Percentiles rank a stretch among this genome's conserved stretches.
These are phyloP conservation scores for Ramphastos sulfuratus DNA, from an alignment of 2,113 vertebrate species.

Conservation along the genomic window DNA sequence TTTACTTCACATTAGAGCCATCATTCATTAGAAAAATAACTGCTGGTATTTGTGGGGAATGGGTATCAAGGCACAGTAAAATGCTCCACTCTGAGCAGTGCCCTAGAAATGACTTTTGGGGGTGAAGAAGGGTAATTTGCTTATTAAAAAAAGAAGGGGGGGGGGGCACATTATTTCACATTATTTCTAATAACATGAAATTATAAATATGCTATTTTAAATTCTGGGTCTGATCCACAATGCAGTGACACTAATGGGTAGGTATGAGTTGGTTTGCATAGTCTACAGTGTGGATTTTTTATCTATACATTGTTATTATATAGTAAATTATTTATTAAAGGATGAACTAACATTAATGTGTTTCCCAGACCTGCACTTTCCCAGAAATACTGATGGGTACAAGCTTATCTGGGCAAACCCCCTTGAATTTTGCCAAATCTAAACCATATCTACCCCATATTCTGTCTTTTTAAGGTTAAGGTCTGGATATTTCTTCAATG, in stretches of 20 bases:
- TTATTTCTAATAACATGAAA: neutral
- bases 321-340: neutral
- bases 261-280: neutral
- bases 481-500: neutral
- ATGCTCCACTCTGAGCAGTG: fast-evolving
- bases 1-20: neutral
- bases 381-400: neutral
- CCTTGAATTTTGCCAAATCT: neutral
- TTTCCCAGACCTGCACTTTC: neutral
- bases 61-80: neutral
- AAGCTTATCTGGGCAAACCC: neutral
- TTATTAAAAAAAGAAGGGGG: neutral
- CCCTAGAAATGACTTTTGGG: neutral
- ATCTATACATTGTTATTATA: neutral
- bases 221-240: neutral
- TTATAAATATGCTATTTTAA: neutral
- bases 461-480: neutral
- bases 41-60: neutral
- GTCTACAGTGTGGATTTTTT: neutral
- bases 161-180: too few relatives aligned
- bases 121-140: neutral
- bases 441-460: fast-evolving
- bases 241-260: neutral
- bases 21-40: slow-evolving; percentile 21
- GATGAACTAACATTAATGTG: neutral